phyloP scores from a whole-genome alignment of 2,113 vertebrate species.

The Mixornis gularis region DNA sequence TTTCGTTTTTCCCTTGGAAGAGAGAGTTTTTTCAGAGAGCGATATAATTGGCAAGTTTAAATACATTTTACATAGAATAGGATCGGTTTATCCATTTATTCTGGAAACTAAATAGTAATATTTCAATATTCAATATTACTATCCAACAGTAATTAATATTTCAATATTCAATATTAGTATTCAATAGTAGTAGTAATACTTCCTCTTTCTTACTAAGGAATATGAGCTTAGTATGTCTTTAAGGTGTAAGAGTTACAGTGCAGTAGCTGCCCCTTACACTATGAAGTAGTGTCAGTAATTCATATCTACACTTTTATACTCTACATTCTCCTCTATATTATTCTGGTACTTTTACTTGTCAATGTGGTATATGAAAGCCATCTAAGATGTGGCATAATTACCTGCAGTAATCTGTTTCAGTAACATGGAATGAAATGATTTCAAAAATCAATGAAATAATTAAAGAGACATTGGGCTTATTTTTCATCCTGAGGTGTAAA shows the following conservation, averaged over 20 bases:
- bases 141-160: too few relatives aligned
- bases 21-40: not conserved
- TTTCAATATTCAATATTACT: too few relatives aligned
- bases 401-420: not conserved
- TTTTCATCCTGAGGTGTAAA: not conserved
- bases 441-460: not conserved
- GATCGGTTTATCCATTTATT: not conserved
- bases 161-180: too few relatives aligned
- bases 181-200: too few relatives aligned
- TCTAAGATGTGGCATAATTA: not conserved
- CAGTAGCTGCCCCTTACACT: not conserved
- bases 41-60: constrained; percentile 9
- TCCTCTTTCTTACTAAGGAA: not conserved
- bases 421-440: not conserved
- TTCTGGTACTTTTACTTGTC: not conserved
- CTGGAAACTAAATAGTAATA: not conserved
- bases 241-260: not conserved
- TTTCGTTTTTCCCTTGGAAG: not conserved
- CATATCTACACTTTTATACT: not conserved
- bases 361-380: not conserved
- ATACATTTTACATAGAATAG: not conserved
- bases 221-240: not conserved
- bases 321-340: not conserved
- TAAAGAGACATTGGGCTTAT: not conserved
- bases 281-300: not conserved